Evolutionary conservation across 2,888 invertebrate genomes (phyloP).

Genomic region (Melanophora roralis): DNA sequence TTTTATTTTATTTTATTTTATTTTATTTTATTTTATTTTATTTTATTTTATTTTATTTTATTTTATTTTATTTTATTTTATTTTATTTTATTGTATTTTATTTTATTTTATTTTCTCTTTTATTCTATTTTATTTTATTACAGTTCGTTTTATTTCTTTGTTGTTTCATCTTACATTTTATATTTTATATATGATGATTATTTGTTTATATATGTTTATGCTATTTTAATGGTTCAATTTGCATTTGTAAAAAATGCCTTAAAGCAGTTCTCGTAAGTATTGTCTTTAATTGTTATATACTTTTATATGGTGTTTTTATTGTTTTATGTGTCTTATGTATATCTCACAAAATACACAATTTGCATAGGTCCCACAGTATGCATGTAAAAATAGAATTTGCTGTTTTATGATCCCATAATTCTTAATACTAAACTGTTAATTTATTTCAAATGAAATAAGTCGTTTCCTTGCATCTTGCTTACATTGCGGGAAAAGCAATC

Average conservation of each 20-base stretch:
- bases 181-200: no score
- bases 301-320: conserved; percentile 34
- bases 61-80: no score
- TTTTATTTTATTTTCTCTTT: no score
- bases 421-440: conserved; percentile 21
- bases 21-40: no score
- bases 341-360: not conserved
- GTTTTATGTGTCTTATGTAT: not conserved
- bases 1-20: no score
- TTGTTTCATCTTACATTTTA: no score
- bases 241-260: conserved; percentile 50
- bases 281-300: not conserved
- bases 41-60: no score
- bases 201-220: conserved; percentile 4
- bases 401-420: conserved; percentile 27
- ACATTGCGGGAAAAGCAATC: not conserved
- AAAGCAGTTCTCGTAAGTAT: conserved; percentile 2
- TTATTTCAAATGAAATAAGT: not conserved
- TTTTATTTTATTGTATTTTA: no score
- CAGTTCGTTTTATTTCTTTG: no score
- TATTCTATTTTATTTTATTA: no score
- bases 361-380: conserved; percentile 5
- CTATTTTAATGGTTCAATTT: conserved; percentile 42
- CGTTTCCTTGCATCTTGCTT: not conserved
- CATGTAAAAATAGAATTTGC: conserved; percentile 7